phyloP scores from a whole-genome alignment of 1,140 invertebrate genomes.

The Drosophila bipectinata region DNA sequence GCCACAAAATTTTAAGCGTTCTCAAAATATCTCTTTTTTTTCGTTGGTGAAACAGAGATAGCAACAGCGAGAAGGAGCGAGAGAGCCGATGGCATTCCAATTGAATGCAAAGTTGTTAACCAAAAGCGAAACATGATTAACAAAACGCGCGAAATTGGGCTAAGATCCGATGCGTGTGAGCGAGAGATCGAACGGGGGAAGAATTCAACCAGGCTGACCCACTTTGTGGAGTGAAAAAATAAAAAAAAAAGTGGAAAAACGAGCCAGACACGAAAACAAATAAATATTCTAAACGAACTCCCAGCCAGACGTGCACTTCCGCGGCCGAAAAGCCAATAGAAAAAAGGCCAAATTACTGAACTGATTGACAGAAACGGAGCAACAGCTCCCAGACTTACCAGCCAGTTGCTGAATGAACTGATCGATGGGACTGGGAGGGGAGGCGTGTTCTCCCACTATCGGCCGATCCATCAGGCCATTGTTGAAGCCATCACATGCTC shows the following conservation, averaged over 20 bases:
- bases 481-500: neutral
- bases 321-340: conserved; percentile 6
- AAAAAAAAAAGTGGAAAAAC: conserved; percentile 7
- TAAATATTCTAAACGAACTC: conserved; percentile 48
- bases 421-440: neutral
- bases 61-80: neutral
- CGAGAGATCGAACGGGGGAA: conserved; percentile 9
- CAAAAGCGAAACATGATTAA: conserved; percentile 78
- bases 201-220: conserved; percentile 37
- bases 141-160: conserved; percentile 72
- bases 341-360: neutral
- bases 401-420: conserved; percentile 1
- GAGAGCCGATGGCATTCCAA: conserved; percentile 41
- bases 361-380: conserved; percentile 54
- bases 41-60: neutral
- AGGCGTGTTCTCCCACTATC: neutral
- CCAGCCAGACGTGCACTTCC: conserved; percentile 49
- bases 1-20: conserved; percentile 57
- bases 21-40: conserved; percentile 46
- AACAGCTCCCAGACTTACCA: conserved; percentile 9
- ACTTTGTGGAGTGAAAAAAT: conserved; percentile 7
- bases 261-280: conserved; percentile 31
- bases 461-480: conserved; percentile 25
- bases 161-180: conserved; percentile 31
- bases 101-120: conserved; percentile 72